Base-by-base conservation (phyloP, 2,113 vertebrate species). In the Oryzias celebensis region DNA sequence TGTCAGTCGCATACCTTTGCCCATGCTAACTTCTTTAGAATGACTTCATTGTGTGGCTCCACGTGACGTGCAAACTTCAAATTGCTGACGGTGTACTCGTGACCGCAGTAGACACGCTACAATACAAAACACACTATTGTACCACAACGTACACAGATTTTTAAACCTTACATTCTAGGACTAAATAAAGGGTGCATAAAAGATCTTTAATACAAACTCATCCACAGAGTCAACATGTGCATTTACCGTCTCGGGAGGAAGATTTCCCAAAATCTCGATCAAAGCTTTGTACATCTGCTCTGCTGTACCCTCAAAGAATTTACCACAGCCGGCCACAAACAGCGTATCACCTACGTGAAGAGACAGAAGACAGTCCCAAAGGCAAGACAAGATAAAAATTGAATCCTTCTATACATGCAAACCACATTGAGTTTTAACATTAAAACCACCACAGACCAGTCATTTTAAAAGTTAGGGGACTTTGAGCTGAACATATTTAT, bases 1-100 rank as follows among this genome's bases (percentile, higher is more conserved):
- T 1, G 26, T 52, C 7, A 49, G 1, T 61, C n/a, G n/a, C 15
- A 23, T 81, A 95, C 97, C 94, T 97, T 98, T 62, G 97, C 96
- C 97, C 97, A 99, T 0, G 91, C 92, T 3, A 99, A 90, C 73
- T 98, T 99, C 12, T 93, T 90, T 62, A 83, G 91, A 69, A 98
- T 47, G 3, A 80, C 79, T 0, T 89, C 23, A 1, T 97, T 99
- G 22, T 79, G 58, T 15, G 97, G 96, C n/a, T 99, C 97, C 58
- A 99, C 97, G 0, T 98, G 94, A 7, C 91, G 92, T 0, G 97
- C 97, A 62, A 99, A 99, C 80, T 98, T 98, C 71, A 99, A 93
- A 49, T 99, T 99, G 93, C 92, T 98, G 92, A 99, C 92, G 0
- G 97, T 99, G 85, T 99, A 99, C 58, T 99, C 97, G 0, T 99